Evolutionary conservation across 1,140 invertebrate species (phyloP).

Genomic region (Calycopis cecrops): DNA sequence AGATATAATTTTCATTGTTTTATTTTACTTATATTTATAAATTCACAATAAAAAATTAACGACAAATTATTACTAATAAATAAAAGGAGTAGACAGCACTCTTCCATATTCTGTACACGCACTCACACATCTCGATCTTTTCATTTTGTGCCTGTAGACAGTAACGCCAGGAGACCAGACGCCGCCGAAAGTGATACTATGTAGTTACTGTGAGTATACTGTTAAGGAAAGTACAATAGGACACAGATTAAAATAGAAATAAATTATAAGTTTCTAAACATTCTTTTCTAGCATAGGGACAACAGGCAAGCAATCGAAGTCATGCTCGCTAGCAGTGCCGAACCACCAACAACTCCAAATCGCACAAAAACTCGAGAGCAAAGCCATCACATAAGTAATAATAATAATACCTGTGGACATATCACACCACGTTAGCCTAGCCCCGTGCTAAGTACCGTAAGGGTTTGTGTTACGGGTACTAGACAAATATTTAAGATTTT

Average conservation of each 20-base stretch:
- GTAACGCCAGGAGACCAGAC: conserved; percentile 90
- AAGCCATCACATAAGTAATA: no score
- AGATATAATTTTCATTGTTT: conserved; percentile 8
- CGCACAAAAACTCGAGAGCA: no score
- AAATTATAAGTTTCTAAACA: no score
- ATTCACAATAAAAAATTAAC: conserved; percentile 13
- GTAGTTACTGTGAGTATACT: conserved; percentile 83
- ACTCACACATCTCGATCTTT: conserved; percentile 30
- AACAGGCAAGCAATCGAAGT: no score
- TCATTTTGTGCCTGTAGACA: conserved; percentile 86
- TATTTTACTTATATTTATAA: conserved; percentile 8
- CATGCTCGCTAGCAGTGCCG: no score
- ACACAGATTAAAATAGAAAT: conserved; percentile 10
- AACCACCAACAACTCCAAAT: no score
- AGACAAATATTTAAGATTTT: no score
- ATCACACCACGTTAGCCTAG: no score
- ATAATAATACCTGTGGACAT: no score
- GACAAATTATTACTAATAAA: conserved; percentile 18
- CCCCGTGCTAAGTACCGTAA: no score
- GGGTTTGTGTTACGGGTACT: no score
- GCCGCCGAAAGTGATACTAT: conserved; percentile 90
- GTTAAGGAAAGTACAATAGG: conserved; percentile 59
- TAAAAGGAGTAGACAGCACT: conserved; percentile 13
- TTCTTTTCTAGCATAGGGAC: no score
- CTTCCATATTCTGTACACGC: conserved; percentile 3